Evolutionary conservation across 2,113 vertebrate genomes (phyloP).

Genomic region (Xiphorhynchus elegans): DNA sequence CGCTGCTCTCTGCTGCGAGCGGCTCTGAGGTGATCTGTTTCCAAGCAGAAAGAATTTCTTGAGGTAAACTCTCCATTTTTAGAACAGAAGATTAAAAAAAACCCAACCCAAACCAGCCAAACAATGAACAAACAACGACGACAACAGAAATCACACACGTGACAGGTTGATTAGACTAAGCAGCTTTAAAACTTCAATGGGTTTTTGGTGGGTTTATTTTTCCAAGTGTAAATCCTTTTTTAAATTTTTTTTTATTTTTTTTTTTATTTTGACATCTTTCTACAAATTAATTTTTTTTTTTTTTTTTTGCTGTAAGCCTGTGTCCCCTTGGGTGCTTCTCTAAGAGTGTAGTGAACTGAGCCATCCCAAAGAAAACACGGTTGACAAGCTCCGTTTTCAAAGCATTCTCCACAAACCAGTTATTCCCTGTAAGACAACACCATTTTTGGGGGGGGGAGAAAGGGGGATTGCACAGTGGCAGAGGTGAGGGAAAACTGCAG

Average conservation of each 20-base stretch:
- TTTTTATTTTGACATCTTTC: neutral
- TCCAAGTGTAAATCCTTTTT: neutral
- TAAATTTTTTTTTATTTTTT: neutral
- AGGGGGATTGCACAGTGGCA: neutral
- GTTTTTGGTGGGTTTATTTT: neutral
- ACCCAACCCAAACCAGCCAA: neutral
- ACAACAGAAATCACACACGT: constrained; percentile 21
- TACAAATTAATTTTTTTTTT: neutral
- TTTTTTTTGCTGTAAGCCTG: constrained; percentile 1
- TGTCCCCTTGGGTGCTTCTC: constrained; percentile 3
- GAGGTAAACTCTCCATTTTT: constrained; percentile 76
- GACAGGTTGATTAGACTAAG: constrained; percentile 37
- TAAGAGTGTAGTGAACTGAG: constrained; percentile 5
- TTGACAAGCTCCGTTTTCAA: neutral
- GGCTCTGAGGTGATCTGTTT: constrained; percentile 57
- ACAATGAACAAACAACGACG: neutral
- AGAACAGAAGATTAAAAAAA: constrained; percentile 53
- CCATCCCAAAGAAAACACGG: neutral
- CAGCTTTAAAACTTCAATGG: neutral
- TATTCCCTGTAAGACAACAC: neutral
- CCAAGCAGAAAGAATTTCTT: constrained; percentile 73
- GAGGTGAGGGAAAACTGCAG: neutral
- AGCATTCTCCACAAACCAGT: neutral
- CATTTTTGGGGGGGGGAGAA: neutral
- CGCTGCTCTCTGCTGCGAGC: neutral